Evolutionary conservation across 2,888 invertebrate species (phyloP), one percentile per base, ranked within the genome.

Genomic region (Silvanus unidentatus): DNA sequence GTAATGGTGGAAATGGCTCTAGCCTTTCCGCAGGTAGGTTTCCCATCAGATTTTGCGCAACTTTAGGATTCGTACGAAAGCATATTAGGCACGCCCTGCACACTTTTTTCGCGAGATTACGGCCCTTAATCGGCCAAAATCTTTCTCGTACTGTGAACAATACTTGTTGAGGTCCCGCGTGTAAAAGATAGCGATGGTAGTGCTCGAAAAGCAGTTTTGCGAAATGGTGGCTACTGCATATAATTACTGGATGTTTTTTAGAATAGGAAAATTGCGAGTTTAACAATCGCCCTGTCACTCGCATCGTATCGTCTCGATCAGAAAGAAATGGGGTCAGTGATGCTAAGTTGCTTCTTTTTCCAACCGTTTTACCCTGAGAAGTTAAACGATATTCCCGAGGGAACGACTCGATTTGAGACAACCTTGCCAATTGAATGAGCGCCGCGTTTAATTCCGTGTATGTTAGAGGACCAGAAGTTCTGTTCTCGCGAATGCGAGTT

Each of bases 81-180:
- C 49, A 51, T 32, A 15, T 30, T 5, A 43, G 11, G 35, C 49
- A 53, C 9, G 44, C 37, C 10, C 42, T 28, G 12, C 47, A 12
- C 4, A 27, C 16, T 13, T 38, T 12, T 5, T 47, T 38, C 34
- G 37, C 32, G 14, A 39, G 40, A 39, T 43, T 30, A n/a, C 46
- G 14, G 16, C 47, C 50, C 40, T 27, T 11, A 28, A 53, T 12
- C 9, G 48, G 53, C 50, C 53, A 53, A 39, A 36, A 53, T 10
- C 9, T 13, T 9, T 52, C 43, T 8, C 57, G 51, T 10, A 57
- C 13, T 15, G 43, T 34, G 16, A 46, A 41, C 2, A 59, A 43
- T n/a, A 56, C 39, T 11, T 50, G 42, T 40, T 59, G 55, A 14
- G 62, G 53, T 6, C 53, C 50, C 9, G 50, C 48, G 39, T 53